Percentiles rank a stretch among this genome's conserved stretches.
Conservation (phyloP, 2,888 invertebrate species). For the Epiblema foenella region DNA sequence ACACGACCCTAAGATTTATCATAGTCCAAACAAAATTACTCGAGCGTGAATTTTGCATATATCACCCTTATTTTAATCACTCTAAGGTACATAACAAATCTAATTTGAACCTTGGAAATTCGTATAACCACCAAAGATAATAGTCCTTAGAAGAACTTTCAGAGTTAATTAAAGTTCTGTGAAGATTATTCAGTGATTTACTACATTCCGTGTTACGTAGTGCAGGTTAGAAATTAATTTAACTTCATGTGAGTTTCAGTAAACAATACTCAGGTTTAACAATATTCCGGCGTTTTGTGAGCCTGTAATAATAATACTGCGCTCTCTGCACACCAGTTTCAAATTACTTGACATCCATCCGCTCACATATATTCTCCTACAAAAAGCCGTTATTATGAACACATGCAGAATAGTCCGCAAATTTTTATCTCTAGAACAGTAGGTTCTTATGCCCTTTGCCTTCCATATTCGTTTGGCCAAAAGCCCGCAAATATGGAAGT, state of each 20-base stretch:
- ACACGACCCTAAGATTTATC: constrained; percentile 32
- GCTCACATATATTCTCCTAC: too few species aligned
- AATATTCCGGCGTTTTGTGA: too few species aligned
- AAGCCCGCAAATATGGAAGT: too few species aligned
- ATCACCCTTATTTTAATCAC: neutral
- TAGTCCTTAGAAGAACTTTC: constrained; percentile 57
- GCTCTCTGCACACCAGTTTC: too few species aligned
- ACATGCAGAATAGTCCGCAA: too few species aligned
- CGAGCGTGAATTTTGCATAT: constrained; percentile 12
- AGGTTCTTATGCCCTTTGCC: too few species aligned
- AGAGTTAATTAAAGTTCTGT: constrained; percentile 72
- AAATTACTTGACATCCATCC: too few species aligned
- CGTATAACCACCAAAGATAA: constrained; percentile 30
- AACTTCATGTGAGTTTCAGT: neutral
- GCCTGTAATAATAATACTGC: too few species aligned
- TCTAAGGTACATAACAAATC: constrained; percentile 21
- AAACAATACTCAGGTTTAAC: too few species aligned
- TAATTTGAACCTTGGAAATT: constrained; percentile 20
- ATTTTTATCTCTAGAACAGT: too few species aligned
- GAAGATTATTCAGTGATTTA: constrained; percentile 47
- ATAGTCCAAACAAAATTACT: constrained; percentile 32
- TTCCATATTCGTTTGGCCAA: too few species aligned
- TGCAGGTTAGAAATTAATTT: constrained; percentile 63
- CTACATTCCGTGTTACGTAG: constrained; percentile 50
- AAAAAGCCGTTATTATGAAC: too few species aligned